These are phyloP conservation scores for Lasioglossum calceatum DNA, from an alignment of 2,888 invertebrate species.

Conservation along the genomic window DNA sequence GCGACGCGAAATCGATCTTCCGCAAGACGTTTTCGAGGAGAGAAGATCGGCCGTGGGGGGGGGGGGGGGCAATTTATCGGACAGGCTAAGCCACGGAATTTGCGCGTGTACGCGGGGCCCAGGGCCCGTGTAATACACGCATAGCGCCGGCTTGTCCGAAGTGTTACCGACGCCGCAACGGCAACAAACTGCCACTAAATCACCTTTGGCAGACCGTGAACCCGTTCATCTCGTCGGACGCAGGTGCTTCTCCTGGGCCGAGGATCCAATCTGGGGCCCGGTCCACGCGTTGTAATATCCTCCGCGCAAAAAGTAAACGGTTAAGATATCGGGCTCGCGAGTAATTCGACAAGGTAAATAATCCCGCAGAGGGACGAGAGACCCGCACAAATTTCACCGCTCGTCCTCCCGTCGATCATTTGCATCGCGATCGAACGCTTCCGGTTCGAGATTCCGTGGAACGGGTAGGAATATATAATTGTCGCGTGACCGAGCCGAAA, in stretches of 20 bases:
- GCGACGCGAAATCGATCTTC: constrained; percentile 22
- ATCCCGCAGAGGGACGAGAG: neutral
- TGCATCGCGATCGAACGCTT: constrained; percentile 14
- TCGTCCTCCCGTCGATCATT: neutral
- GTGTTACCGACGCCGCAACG: constrained; percentile 65
- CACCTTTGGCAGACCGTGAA: constrained; percentile 76
- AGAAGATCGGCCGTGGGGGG: too few relatives aligned
- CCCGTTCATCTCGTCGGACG: constrained; percentile 68
- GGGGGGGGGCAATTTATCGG: constrained; percentile 56
- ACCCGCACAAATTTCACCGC: neutral
- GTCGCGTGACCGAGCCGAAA: neutral
- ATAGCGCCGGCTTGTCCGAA: constrained; percentile 38
- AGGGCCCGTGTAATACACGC: constrained; percentile 43
- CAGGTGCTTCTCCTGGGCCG: constrained; percentile 52
- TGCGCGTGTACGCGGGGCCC: constrained; percentile 22
- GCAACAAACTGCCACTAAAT: constrained; percentile 80
- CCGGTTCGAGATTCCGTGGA: neutral
- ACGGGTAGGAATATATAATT: neutral
- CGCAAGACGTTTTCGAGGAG: neutral
- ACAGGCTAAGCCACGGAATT: neutral
- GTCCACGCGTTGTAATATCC: constrained; percentile 32
- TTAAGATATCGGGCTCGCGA: constrained; percentile 27
- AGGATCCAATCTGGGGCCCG: constrained; percentile 47
- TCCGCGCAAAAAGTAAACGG: constrained; percentile 37
- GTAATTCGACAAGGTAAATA: constrained; percentile 38